These are phyloP conservation scores for Ranitomeya variabilis DNA, from an alignment of 2,113 vertebrate genomes.

Conservation along the genomic window DNA sequence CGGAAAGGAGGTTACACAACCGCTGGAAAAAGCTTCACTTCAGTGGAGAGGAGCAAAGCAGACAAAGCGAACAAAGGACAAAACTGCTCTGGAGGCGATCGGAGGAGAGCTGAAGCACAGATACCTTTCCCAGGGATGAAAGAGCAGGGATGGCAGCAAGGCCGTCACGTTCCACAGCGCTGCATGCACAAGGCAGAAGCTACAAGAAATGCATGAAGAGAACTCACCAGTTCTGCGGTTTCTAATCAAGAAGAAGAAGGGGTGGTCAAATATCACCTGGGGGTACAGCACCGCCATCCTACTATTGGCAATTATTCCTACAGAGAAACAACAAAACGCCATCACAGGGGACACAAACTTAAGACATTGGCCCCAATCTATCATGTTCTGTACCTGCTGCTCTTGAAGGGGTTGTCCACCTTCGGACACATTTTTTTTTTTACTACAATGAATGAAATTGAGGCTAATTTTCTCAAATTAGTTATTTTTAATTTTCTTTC, in stretches of 20 bases:
- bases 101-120: neutral
- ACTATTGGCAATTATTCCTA: slow-evolving; percentile 94
- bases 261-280: slow-evolving; percentile 96
- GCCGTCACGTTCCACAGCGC: neutral
- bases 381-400: too few relatives aligned
- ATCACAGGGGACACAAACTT: neutral
- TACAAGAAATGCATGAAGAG: neutral
- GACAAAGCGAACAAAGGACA: neutral
- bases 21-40: slow-evolving; percentile 3
- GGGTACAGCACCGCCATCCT: slow-evolving; percentile 94
- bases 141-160: neutral
- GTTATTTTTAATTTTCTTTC: too few relatives aligned
- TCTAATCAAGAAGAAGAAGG: slow-evolving; percentile 94
- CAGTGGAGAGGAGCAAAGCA: neutral
- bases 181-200: neutral
- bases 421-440: too few relatives aligned
- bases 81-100: neutral
- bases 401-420: too few relatives aligned
- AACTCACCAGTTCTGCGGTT: slow-evolving; percentile 88
- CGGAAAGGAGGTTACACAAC: neutral
- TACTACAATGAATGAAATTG: too few relatives aligned
- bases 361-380: too few relatives aligned
- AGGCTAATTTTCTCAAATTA: too few relatives aligned
- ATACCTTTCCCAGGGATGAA: neutral
- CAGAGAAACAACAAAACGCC: slow-evolving; percentile 47